Evolutionary conservation across 2,888 invertebrate genomes (phyloP).

Genomic region (Diloba caeruleocephala): DNA sequence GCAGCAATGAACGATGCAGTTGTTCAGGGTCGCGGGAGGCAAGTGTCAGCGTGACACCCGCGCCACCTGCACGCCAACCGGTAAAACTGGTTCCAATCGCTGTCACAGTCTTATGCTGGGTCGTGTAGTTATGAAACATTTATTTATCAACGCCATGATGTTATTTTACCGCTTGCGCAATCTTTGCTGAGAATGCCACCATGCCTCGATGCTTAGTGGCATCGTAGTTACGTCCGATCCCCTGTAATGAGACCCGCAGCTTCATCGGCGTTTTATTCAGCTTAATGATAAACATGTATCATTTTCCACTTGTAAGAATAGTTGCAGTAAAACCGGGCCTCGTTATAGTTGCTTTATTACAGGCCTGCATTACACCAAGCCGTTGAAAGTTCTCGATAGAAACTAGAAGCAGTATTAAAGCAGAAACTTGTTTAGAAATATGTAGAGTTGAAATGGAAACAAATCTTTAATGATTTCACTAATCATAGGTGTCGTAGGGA

Average conservation of each 20-base stretch:
- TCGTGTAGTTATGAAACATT: conserved; percentile 77
- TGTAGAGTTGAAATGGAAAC: conserved; percentile 17
- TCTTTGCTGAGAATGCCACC: conserved; percentile 62
- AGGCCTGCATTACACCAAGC: conserved; percentile 24
- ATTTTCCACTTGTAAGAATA: conserved; percentile 30
- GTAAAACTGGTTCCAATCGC: conserved; percentile 72
- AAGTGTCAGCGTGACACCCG: conserved; percentile 61
- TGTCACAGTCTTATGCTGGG: conserved; percentile 61
- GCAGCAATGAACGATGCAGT: conserved; percentile 59
- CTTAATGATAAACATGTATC: conserved; percentile 36
- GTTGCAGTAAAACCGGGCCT: conserved; percentile 19
- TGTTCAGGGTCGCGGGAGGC: conserved; percentile 71
- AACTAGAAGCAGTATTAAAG: conserved; percentile 20
- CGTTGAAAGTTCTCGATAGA: conserved; percentile 23
- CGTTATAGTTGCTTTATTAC: conserved; percentile 28
- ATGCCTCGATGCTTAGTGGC: conserved; percentile 45
- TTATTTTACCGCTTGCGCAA: conserved; percentile 79
- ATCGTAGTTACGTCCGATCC: conserved; percentile 21
- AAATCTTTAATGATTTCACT: conserved; percentile 8
- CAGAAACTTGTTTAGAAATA: conserved; percentile 11
- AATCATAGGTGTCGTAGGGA: background rate
- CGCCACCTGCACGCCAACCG: conserved; percentile 77
- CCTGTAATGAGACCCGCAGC: conserved; percentile 30
- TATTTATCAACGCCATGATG: conserved; percentile 74
- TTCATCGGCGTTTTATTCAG: conserved; percentile 38